Conservation (phyloP, 2,888 invertebrate species). For the Zonitis immaculata region DNA sequence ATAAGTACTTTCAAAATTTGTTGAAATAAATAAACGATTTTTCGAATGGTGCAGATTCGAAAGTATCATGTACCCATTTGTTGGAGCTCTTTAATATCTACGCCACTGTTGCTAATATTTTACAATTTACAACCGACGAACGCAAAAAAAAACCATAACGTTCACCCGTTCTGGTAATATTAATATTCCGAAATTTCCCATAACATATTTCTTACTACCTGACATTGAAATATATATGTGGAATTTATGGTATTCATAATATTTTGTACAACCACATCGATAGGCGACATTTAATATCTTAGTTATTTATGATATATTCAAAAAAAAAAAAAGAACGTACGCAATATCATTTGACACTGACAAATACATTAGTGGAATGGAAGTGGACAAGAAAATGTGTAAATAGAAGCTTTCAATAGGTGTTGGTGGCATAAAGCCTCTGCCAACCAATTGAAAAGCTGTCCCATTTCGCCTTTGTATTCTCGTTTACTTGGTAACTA, state of each 20-base stretch:
- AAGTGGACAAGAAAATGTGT: conserved; percentile 1
- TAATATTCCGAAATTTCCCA: conserved; percentile 8
- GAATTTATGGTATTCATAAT: conserved; percentile 15
- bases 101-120: too few relatives aligned
- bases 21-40: too few relatives aligned
- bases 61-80: too few relatives aligned
- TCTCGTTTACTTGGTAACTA: not conserved
- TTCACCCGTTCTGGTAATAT: conserved; percentile 8
- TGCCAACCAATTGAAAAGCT: not conserved
- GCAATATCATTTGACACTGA: conserved; percentile 11
- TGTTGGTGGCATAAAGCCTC: not conserved
- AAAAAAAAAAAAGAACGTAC: conserved; percentile 9
- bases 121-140: not conserved
- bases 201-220: conserved; percentile 11
- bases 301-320: conserved; percentile 15
- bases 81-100: too few relatives aligned
- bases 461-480: not conserved
- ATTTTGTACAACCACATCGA: not conserved
- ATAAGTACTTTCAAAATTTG: too few relatives aligned
- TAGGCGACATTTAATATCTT: conserved; percentile 17
- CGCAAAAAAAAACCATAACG: not conserved
- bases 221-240: conserved; percentile 1
- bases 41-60: too few relatives aligned
- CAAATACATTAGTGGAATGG: conserved; percentile 12
- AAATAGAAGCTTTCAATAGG: not conserved